These are phyloP conservation scores for Brachymystax lenok DNA, from an alignment of 2,797 vertebrate genomes.

Conservation along the genomic window DNA sequence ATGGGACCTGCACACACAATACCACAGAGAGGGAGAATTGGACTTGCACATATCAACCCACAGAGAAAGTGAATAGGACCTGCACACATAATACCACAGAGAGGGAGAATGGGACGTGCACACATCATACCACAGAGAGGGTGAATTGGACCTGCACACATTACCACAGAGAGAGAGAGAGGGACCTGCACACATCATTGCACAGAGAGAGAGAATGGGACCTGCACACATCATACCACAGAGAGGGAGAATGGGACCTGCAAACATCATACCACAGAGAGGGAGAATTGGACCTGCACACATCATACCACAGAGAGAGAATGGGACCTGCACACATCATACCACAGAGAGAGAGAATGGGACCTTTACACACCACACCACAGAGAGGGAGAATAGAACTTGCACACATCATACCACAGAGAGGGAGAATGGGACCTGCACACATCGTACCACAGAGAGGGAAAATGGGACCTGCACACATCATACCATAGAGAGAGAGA, in stretches of 20 bases:
- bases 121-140: not conserved
- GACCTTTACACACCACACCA: not conserved
- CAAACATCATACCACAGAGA: no score
- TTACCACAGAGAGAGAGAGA: no score
- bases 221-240: not conserved
- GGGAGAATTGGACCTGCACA: no score
- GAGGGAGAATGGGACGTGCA: not conserved
- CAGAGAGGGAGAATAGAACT: no score
- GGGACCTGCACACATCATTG: no score
- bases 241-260: not conserved
- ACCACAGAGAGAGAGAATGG: no score
- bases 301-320: not conserved
- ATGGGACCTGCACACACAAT: no score
- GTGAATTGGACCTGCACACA: no score
- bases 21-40: not conserved
- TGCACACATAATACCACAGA: not conserved
- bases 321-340: not conserved
- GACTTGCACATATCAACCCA: not conserved
- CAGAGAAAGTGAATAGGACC: fast-evolving
- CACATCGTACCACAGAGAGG: no score
- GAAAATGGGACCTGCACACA: no score
- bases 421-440: no score
- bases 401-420: not conserved
- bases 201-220: constrained; percentile 28
- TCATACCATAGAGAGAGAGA: constrained; percentile 27